phyloP scores from a whole-genome alignment of 2,888 invertebrate species.

The Zygothrica quintamaculata region DNA sequence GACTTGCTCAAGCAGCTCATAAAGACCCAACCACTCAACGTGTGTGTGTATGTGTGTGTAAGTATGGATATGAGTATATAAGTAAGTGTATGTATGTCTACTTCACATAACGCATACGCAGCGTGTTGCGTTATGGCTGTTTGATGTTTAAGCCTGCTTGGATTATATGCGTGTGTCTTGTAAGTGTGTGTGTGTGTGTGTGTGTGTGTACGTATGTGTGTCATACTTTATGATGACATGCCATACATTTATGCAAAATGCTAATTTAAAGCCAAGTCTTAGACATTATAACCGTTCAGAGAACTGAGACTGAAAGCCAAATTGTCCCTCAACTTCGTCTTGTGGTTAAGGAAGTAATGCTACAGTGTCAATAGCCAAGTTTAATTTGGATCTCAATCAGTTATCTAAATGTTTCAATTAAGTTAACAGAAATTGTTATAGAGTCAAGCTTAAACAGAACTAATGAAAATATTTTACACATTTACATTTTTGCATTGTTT shows the following conservation, averaged over 20 bases:
- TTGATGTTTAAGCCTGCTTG: constrained; percentile 61
- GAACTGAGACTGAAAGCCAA: constrained; percentile 13
- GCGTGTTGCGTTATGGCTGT: constrained; percentile 63
- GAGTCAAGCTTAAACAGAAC: no score
- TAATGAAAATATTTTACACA: no score
- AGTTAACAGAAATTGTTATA: no score
- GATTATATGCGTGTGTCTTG: constrained; percentile 4
- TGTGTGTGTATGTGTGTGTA: constrained; percentile 4
- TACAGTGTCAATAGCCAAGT: constrained; percentile 25
- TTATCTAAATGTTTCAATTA: no score
- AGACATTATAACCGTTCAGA: constrained; percentile 46
- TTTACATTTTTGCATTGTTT: no score
- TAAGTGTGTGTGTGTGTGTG: constrained; percentile 12
- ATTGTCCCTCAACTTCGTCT: constrained; percentile 18
- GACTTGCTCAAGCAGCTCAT: constrained; percentile 28
- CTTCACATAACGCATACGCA: constrained; percentile 68
- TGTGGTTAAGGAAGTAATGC: constrained; percentile 2
- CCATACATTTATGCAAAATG: constrained; percentile 75
- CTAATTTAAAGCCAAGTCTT: constrained; percentile 70
- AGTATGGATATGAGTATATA: background rate
- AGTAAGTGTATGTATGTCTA: constrained; percentile 5
- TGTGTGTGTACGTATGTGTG: constrained; percentile 33
- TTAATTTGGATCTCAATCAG: no score
- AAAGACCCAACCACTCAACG: constrained; percentile 28
- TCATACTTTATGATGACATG: constrained; percentile 66